These are phyloP conservation scores for Cherax quadricarinatus DNA, from an alignment of 1,140 invertebrate genomes.

Conservation along the genomic window DNA sequence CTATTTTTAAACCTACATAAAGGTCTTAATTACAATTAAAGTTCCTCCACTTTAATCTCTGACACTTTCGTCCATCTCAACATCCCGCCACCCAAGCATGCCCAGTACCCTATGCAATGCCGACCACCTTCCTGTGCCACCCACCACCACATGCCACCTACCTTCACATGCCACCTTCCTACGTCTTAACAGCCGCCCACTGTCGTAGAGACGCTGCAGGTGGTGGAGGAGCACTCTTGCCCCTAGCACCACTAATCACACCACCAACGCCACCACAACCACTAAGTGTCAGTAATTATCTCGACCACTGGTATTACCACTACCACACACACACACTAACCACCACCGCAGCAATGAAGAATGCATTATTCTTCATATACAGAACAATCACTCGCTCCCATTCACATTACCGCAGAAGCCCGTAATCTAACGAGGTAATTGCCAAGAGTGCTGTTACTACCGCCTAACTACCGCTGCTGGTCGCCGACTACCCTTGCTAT, in stretches of 20 bases:
- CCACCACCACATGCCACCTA: background rate
- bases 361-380: conserved; percentile 49
- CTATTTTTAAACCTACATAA: no score
- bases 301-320: conserved; percentile 50
- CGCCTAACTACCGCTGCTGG: background rate
- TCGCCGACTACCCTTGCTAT: background rate
- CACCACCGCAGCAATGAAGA: conserved; percentile 50
- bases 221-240: background rate
- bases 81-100: no score
- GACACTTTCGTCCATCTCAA: no score
- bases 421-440: conserved; percentile 38
- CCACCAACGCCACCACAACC: conserved; percentile 49
- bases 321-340: conserved; percentile 37
- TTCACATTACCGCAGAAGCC: conserved; percentile 31
- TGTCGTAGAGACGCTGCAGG: background rate
- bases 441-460: background rate
- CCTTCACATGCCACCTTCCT: background rate
- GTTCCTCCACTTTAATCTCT: no score
- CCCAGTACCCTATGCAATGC: no score
- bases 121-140: background rate
- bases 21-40: no score
- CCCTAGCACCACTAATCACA: conserved; percentile 16
- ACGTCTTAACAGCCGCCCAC: background rate
- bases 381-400: conserved; percentile 25
- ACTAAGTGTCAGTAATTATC: conserved; percentile 57